Conservation (phyloP, 2,797 vertebrate species). For the Onychomys arenicola region DNA sequence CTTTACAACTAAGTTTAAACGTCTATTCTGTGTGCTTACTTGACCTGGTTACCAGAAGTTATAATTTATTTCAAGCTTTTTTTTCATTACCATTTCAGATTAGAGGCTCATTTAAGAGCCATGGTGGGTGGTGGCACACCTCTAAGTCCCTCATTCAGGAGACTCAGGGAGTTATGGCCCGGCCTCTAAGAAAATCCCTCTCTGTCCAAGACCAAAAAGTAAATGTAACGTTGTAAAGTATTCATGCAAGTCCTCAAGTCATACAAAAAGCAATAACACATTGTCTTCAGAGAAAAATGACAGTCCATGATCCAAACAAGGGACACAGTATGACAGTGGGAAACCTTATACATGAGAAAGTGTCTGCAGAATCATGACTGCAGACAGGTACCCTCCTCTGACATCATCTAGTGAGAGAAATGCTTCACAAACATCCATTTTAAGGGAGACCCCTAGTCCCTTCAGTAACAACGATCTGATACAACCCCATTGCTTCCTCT, state of each 20-base stretch:
- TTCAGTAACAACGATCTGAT: slow-evolving; percentile 12
- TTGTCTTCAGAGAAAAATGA: neutral
- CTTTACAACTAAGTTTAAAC: neutral
- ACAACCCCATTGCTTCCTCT: slow-evolving; percentile 32
- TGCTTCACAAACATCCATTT: slow-evolving; percentile 66
- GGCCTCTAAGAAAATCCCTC: neutral
- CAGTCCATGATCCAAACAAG: neutral
- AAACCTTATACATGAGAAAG: slow-evolving; percentile 29
- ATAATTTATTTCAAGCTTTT: neutral
- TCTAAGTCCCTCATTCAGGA: neutral
- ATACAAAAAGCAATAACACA: neutral
- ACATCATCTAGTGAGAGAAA: slow-evolving; percentile 18
- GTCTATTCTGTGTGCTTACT: neutral
- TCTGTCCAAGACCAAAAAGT: neutral
- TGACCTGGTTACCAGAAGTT: neutral
- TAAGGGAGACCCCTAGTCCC: slow-evolving; percentile 51
- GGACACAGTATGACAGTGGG: neutral
- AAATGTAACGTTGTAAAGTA: neutral
- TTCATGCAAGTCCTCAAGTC: neutral
- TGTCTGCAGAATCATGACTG: slow-evolving; percentile 20
- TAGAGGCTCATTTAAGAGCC: neutral
- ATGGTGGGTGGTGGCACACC: neutral
- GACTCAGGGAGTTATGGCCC: neutral
- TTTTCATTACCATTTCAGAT: neutral
- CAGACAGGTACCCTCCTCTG: neutral